Conservation (phyloP, 2,797 vertebrate species). For the Pempheris klunzingeri region DNA sequence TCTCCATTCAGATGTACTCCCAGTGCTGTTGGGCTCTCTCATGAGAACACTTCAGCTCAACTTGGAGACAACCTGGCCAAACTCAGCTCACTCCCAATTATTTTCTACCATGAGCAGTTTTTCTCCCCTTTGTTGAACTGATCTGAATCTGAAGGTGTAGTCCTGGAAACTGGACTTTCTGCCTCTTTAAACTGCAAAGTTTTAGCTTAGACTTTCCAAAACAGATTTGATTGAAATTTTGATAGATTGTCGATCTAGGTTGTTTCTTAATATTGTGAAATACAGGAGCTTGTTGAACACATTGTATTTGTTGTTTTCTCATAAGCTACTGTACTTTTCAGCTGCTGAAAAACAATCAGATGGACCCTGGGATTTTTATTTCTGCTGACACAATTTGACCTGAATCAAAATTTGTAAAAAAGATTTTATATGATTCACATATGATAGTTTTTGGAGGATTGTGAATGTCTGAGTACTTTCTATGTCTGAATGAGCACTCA, state of each 20-base stretch:
- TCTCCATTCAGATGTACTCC: conserved; percentile 68
- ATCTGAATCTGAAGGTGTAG: conserved; percentile 17
- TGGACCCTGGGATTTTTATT: conserved; percentile 3
- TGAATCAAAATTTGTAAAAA: neutral
- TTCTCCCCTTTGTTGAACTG: conserved; percentile 30
- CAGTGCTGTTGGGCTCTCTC: conserved; percentile 44
- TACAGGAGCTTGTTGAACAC: neutral
- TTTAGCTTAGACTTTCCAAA: too few relatives aligned
- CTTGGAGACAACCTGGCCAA: conserved; percentile 57
- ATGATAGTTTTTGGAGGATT: neutral
- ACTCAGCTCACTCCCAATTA: conserved; percentile 63
- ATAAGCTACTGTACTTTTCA: neutral
- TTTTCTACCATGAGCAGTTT: conserved; percentile 41
- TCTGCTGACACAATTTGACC: neutral
- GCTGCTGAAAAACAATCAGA: too few relatives aligned
- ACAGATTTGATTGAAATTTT: neutral
- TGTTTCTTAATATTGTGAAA: neutral
- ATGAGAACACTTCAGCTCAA: conserved; percentile 56
- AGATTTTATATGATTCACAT: neutral
- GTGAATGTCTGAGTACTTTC: neutral
- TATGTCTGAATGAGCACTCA: neutral
- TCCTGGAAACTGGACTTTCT: conserved; percentile 6
- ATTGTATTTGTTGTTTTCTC: neutral
- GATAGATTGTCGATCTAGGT: neutral
- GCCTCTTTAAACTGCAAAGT: too few relatives aligned